Conservation (phyloP, 2,888 invertebrate species). For the Bombylius discolor region DNA sequence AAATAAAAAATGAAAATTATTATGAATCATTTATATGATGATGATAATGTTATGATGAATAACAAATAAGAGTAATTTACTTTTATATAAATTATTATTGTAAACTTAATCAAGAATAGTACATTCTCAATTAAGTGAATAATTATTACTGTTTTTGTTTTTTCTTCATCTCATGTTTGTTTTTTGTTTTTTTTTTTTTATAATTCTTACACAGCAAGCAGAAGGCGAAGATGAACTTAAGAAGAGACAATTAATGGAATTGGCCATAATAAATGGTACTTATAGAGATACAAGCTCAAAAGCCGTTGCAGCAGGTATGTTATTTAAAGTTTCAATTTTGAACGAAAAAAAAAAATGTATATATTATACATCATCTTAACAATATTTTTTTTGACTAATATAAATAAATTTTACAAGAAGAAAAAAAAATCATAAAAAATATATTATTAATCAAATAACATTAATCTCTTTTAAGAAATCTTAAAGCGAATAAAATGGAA, state of each 20-base stretch:
- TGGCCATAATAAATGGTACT: conserved; percentile 99
- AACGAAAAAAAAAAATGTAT: no score
- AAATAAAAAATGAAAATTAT: not conserved
- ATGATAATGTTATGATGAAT: not conserved
- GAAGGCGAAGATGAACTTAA: conserved; percentile 99
- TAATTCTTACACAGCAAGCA: conserved; percentile 72
- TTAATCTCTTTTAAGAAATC: not conserved
- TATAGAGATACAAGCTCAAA: conserved; percentile 93
- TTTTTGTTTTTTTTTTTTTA: conserved; percentile 5
- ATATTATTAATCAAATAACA: conserved; percentile 2
- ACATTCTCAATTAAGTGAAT: no score
- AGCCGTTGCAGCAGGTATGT: conserved; percentile 69
- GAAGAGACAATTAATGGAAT: conserved; percentile 98
- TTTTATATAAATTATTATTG: no score
- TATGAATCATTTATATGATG: not conserved
- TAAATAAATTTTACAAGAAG: no score
- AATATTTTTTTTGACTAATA: not conserved
- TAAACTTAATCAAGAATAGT: no score
- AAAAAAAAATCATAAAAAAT: not conserved
- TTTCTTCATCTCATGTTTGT: no score
- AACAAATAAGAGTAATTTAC: no score
- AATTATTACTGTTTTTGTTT: no score
- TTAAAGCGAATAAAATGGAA: no score
- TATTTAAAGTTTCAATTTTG: not conserved
- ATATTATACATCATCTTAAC: not conserved